phyloP scores from a whole-genome alignment of 2,113 vertebrate genomes.

The Pollachius pollachius region DNA sequence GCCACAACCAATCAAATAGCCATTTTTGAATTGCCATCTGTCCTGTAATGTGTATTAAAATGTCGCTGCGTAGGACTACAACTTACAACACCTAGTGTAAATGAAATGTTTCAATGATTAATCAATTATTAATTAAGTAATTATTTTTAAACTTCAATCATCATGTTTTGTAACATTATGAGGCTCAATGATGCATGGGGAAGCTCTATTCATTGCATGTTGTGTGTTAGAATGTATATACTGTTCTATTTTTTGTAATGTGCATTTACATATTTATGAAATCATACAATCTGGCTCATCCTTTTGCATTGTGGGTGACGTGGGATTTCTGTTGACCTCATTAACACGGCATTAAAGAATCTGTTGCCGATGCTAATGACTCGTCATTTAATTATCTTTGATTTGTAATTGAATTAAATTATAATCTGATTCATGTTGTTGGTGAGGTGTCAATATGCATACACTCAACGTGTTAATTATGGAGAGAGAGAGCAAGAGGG shows the following conservation, averaged over 20 bases:
- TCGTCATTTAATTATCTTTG: too few relatives aligned
- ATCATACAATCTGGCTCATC: constrained; percentile 1
- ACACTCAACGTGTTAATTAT: too few relatives aligned
- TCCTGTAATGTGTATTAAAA: too few relatives aligned
- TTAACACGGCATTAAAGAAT: background rate
- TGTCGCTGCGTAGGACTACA: too few relatives aligned
- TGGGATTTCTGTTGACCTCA: background rate
- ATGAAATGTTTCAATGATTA: background rate
- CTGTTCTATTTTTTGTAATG: constrained; percentile 37
- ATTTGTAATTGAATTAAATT: too few relatives aligned
- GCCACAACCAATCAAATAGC: too few relatives aligned
- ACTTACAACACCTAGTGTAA: background rate
- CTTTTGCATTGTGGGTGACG: constrained; percentile 4
- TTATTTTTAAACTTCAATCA: background rate
- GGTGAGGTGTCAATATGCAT: too few relatives aligned
- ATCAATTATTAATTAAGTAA: background rate
- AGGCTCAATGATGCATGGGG: background rate
- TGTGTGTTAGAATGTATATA: constrained; percentile 18
- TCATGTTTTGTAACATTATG: background rate
- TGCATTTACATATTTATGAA: background rate
- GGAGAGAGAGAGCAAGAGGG: background rate
- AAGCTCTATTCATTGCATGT: background rate
- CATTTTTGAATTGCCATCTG: too few relatives aligned
- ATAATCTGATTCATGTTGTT: too few relatives aligned
- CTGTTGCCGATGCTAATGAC: background rate